These are phyloP conservation scores for Conus canariensis DNA, from an alignment of 2,888 invertebrate genomes.

Conservation along the genomic window DNA sequence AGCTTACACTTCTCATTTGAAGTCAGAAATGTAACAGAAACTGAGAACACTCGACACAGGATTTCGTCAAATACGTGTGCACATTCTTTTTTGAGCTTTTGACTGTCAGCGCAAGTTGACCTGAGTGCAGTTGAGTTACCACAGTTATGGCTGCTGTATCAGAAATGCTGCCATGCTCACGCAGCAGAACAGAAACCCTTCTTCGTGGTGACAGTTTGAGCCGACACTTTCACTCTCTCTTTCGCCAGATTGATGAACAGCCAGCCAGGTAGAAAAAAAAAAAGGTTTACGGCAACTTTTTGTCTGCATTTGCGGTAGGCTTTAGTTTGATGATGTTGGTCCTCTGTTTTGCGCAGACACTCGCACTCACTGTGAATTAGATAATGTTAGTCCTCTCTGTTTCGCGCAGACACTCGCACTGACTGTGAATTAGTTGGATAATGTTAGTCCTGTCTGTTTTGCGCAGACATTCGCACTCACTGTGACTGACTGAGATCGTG, in stretches of 20 bases:
- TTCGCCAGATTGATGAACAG: conserved; percentile 60
- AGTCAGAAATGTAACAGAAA: not conserved
- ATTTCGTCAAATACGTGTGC: not conserved
- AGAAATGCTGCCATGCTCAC: conserved; percentile 62
- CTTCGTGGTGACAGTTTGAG: conserved; percentile 65
- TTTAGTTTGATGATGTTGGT: too few species aligned
- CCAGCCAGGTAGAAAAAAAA: conserved; percentile 35
- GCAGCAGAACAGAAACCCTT: conserved; percentile 67
- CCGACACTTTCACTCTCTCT: conserved; percentile 68
- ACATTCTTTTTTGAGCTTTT: not conserved
- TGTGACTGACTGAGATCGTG: too few species aligned
- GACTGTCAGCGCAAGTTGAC: not conserved
- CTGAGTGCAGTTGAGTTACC: not conserved
- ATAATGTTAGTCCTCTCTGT: too few species aligned
- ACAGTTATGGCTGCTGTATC: conserved; percentile 47
- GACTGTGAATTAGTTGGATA: too few species aligned
- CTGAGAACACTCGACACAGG: not conserved
- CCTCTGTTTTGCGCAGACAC: too few species aligned
- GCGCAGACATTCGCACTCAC: too few species aligned
- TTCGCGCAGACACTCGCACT: too few species aligned
- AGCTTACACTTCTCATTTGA: not conserved
- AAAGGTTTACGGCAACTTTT: not conserved
- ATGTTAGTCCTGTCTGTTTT: too few species aligned
- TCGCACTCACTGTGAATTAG: too few species aligned
- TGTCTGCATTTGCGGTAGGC: too few species aligned